Conservation (phyloP, 1,140 invertebrate genomes). For the Trichomalopsis sarcophagae region DNA sequence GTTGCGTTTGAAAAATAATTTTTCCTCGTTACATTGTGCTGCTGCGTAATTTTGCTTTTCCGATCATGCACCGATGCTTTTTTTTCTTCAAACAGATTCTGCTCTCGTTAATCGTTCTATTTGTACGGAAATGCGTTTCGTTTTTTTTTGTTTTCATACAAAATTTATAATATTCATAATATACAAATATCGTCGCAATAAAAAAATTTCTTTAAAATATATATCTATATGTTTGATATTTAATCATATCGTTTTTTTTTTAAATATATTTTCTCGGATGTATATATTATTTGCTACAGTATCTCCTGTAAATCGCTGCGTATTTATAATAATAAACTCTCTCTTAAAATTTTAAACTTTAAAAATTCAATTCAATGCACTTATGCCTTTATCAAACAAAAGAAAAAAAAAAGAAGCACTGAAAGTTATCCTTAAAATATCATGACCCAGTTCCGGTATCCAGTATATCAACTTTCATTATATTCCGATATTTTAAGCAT, state of each 20-base stretch:
- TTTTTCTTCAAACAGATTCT: constrained; percentile 5
- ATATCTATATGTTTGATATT: neutral
- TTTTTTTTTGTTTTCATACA: neutral
- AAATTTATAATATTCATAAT: neutral
- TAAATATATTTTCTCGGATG: neutral
- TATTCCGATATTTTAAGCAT: constrained; percentile 4
- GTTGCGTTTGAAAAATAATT: constrained; percentile 60
- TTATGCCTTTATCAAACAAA: neutral
- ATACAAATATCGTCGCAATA: neutral
- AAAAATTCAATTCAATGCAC: constrained; percentile 18
- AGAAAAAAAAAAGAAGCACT: neutral
- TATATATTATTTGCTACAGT: constrained; percentile 1
- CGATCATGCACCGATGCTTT: constrained; percentile 21
- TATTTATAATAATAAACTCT: neutral
- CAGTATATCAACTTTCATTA: constrained; percentile 4
- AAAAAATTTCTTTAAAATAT: neutral
- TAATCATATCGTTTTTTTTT: neutral
- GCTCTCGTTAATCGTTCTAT: neutral
- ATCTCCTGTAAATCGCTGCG: neutral
- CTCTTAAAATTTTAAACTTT: constrained; percentile 2
- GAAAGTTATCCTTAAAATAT: neutral
- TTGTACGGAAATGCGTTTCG: neutral
- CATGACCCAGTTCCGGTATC: neutral
- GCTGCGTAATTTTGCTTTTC: constrained; percentile 25
- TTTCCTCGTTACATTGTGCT: neutral